phyloP scores from a whole-genome alignment of 2,797 vertebrate genomes.

The Labeo calbasu region DNA sequence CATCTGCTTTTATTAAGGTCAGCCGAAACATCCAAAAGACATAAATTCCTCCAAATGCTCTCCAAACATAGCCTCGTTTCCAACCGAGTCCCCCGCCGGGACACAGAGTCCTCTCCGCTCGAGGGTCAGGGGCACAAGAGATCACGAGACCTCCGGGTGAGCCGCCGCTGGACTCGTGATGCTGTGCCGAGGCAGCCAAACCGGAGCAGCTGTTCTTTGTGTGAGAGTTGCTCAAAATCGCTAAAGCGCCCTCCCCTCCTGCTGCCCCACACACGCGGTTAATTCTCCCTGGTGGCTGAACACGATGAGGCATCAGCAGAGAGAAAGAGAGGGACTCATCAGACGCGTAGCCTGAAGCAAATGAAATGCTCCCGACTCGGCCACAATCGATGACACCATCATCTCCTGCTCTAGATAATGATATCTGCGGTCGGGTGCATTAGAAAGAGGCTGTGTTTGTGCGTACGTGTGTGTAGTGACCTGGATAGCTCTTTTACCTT shows the following conservation, averaged over 20 bases:
- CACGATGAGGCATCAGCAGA: constrained; percentile 49
- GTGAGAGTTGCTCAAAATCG: constrained; percentile 36
- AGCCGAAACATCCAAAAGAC: constrained; percentile 38
- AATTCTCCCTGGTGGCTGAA: constrained; percentile 57
- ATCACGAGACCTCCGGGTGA: constrained; percentile 46
- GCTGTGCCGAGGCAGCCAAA: constrained; percentile 40
- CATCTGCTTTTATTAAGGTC: constrained; percentile 48
- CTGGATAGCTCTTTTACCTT: constrained; percentile 46
- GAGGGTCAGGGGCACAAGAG: constrained; percentile 18
- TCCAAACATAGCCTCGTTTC: constrained; percentile 34
- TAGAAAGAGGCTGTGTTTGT: constrained; percentile 37
- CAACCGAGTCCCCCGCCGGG: constrained; percentile 6
- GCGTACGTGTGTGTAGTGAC: constrained; percentile 30
- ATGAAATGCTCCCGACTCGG: constrained; percentile 58
- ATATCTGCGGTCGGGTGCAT: constrained; percentile 54
- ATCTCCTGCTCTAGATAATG: constrained; percentile 61
- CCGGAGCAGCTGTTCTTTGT: constrained; percentile 55
- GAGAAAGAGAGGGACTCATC: constrained; percentile 46
- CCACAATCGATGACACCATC: constrained; percentile 62
- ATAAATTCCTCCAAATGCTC: constrained; percentile 34
- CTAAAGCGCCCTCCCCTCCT: constrained; percentile 34
- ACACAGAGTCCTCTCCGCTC: not conserved
- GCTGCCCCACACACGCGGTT: constrained; percentile 41
- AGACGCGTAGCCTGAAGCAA: constrained; percentile 55
- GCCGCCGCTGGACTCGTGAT: constrained; percentile 16